phyloP scores from a whole-genome alignment of 2,888 invertebrate species.

The Agrochola lota region DNA sequence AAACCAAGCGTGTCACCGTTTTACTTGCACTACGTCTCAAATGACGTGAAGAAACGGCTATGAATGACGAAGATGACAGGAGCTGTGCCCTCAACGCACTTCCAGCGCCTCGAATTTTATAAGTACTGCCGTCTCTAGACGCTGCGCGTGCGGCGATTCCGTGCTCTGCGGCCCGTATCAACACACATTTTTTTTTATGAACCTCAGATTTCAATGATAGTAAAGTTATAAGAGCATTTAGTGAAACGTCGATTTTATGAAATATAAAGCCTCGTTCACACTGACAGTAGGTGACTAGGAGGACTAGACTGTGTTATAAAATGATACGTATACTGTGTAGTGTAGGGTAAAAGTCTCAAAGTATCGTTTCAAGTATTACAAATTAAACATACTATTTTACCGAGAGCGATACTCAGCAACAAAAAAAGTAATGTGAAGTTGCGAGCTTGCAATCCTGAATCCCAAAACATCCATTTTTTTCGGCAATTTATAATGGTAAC shows the following conservation, averaged over 20 bases:
- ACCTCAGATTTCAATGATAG: not conserved
- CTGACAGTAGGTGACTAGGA: not conserved
- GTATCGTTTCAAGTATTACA: not conserved
- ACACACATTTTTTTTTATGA: not conserved
- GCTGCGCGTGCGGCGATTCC: not conserved
- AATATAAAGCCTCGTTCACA: not conserved
- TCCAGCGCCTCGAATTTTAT: not conserved
- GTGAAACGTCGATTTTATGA: not conserved
- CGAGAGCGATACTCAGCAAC: not conserved
- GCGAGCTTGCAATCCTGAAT: not conserved
- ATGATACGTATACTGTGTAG: not conserved
- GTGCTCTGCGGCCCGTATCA: not conserved
- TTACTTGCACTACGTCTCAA: not conserved
- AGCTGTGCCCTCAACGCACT: not conserved
- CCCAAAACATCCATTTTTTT: not conserved
- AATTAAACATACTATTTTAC: not conserved
- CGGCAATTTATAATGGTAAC: not conserved
- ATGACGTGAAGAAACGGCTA: not conserved
- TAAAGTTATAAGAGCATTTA: not conserved
- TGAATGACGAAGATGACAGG: not conserved
- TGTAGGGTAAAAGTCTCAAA: not conserved
- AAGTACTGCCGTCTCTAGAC: not conserved
- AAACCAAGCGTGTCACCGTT: not conserved
- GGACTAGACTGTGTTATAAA: not conserved
- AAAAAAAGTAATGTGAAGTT: not conserved